phyloP scores from a whole-genome alignment of 2,797 vertebrate species.

The Alcedo atthis region DNA sequence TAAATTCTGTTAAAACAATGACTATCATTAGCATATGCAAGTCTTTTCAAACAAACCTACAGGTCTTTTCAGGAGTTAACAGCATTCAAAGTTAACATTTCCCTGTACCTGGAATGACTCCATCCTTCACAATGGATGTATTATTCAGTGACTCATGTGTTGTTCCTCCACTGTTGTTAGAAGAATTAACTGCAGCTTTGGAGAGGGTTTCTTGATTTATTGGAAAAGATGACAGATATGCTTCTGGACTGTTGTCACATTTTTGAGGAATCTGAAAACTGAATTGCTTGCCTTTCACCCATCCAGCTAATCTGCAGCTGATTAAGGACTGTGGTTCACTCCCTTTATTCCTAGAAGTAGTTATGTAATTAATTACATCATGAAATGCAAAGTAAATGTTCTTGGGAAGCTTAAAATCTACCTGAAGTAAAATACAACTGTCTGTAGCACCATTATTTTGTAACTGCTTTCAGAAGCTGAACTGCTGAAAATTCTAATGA shows the following conservation, averaged over 20 bases:
- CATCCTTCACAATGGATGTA: background rate
- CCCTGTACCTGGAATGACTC: conserved; percentile 58
- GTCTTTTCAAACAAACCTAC: background rate
- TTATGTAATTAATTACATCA: background rate
- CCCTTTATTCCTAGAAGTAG: conserved; percentile 86
- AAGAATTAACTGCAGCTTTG: background rate
- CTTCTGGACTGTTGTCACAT: background rate
- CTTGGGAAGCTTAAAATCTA: background rate
- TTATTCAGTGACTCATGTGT: background rate
- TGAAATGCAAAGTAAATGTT: background rate
- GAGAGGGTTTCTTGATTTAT: background rate
- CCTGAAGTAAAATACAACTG: background rate
- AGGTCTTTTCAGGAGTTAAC: background rate
- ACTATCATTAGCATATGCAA: background rate
- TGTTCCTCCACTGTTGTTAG: background rate
- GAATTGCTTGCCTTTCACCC: conserved; percentile 91
- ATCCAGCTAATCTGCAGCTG: conserved; percentile 88
- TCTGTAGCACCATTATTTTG: background rate
- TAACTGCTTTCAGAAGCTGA: background rate
- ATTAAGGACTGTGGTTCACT: conserved; percentile 80
- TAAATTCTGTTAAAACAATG: background rate
- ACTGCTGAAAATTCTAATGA: background rate
- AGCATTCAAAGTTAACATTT: background rate
- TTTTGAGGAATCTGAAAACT: conserved; percentile 49
- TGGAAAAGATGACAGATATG: background rate